These are phyloP conservation scores for Caradrina kadenii DNA, from an alignment of 2,888 invertebrate genomes.

Conservation along the genomic window DNA sequence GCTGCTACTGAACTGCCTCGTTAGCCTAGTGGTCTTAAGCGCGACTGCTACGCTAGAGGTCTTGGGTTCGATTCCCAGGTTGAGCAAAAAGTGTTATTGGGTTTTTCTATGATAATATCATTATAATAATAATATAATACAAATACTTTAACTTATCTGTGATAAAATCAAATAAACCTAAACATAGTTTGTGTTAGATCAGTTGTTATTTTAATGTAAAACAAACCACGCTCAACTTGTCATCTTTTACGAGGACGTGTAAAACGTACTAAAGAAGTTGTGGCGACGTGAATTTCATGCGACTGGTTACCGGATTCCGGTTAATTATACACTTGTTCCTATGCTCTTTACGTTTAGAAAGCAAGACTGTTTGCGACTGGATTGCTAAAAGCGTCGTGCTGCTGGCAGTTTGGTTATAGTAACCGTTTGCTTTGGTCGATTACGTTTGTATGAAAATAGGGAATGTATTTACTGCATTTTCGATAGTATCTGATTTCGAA, in stretches of 20 bases:
- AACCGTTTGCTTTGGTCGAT: slow-evolving; percentile 1
- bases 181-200: background rate
- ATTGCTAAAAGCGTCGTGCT: slow-evolving; percentile 30
- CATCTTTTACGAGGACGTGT: slow-evolving; percentile 19
- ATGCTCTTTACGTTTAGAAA: slow-evolving; percentile 33
- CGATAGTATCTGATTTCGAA: background rate
- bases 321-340: slow-evolving; percentile 52
- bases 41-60: too few relatives aligned
- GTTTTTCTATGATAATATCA: too few relatives aligned
- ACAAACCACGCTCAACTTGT: slow-evolving; percentile 16
- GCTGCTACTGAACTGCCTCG: too few relatives aligned
- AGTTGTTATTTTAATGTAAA: slow-evolving; percentile 16
- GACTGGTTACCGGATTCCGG: slow-evolving; percentile 24
- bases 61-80: too few relatives aligned
- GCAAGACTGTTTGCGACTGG: slow-evolving; percentile 5
- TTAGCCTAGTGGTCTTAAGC: too few relatives aligned
- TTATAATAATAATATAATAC: too few relatives aligned
- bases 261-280: slow-evolving; percentile 17
- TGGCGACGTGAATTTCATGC: slow-evolving; percentile 4
- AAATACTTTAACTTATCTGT: too few relatives aligned
- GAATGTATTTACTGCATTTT: background rate
- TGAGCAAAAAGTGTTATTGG: too few relatives aligned
- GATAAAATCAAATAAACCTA: background rate
- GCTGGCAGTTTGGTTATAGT: slow-evolving; percentile 10
- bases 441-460: background rate